Base-by-base conservation (phyloP, 2,888 invertebrate genomes). In the Macrophya alboannulata region DNA sequence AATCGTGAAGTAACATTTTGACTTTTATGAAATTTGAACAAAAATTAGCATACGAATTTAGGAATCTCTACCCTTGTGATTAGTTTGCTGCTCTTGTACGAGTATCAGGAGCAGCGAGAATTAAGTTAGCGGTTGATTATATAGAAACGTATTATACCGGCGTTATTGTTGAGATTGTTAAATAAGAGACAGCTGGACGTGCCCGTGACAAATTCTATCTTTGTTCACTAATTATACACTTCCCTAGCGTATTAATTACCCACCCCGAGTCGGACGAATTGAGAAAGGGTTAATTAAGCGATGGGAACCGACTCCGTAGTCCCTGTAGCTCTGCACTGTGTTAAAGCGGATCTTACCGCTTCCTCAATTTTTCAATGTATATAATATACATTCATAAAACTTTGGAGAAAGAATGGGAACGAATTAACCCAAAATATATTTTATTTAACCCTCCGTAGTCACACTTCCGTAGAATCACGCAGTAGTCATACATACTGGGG, bases 251-350 rank as follows among this genome's bases (percentile, higher is more conserved):
- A 77, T 37, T 77, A 77, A 77, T 55, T 37, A 37, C 51, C 55
- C 51, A 55, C 48, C 48, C 43, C 3, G 17, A 51, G 55, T 31
- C 31, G 77, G 77, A 31, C 43, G 31, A 25, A 77, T 77, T 48
- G 77, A 77, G 77, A 55, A 77, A 77, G 77, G 77, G 77, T 77
- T 77, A 77, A 77, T 77, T 77, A 77, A 77, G 77, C 51, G 15
- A 55, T 55, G 51, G 51, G 55, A 55, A 77, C 12, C 17, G 45
- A 21, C 37, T 37, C 6, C n/a, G 76, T n/a, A n/a, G n/a, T 25
- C 25, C 25, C 76, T 48, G 45, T 3, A 31, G 3, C 31, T 31
- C 31, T 3, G 25, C 55, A 31, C 77, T 21, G 31, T 37, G 31
- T 51, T 55, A 37, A 37, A 77, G n/a, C 77, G 31, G n/a, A 37